These are phyloP conservation scores for Eumaeus atala DNA, from an alignment of 1,140 invertebrate genomes.

Conservation along the genomic window DNA sequence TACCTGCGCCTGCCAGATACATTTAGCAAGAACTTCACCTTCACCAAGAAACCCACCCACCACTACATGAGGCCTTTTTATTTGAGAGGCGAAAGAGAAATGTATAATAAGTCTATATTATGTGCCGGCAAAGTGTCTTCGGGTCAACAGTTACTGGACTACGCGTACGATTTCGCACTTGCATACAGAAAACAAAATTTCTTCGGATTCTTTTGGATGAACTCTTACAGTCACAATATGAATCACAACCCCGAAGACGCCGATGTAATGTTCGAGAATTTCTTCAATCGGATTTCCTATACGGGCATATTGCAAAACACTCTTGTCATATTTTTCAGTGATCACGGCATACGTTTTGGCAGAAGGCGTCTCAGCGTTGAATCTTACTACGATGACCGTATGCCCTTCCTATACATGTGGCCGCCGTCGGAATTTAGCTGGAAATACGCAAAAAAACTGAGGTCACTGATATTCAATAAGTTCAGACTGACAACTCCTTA, in stretches of 20 bases:
- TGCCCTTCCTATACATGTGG: conserved; percentile 85
- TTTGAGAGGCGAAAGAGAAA: conserved; percentile 71
- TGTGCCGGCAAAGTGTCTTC: conserved; percentile 75
- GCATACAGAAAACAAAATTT: conserved; percentile 75
- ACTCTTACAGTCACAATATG: conserved; percentile 80
- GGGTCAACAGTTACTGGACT: conserved; percentile 76
- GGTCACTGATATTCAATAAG: conserved; percentile 79
- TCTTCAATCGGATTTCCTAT: conserved; percentile 72
- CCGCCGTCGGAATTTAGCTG: conserved; percentile 80
- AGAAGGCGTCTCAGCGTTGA: conserved; percentile 80
- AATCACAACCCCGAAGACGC: conserved; percentile 76
- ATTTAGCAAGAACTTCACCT: conserved; percentile 50
- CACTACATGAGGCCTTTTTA: conserved; percentile 84
- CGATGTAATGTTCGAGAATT: conserved; percentile 74
- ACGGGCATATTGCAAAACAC: conserved; percentile 75
- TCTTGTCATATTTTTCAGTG: conserved; percentile 85
- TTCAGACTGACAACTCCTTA: conserved; percentile 82
- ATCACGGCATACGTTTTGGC: conserved; percentile 91
- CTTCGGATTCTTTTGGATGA: conserved; percentile 84
- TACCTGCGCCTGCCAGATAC: conserved; percentile 52
- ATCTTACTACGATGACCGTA: conserved; percentile 88
- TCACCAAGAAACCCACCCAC: conserved; percentile 76
- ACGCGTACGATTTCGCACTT: conserved; percentile 77
- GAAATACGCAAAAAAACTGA: conserved; percentile 74
- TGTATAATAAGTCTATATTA: conserved; percentile 46